Evolutionary conservation across 2,113 vertebrate genomes (phyloP), one percentile per base, ranked within the genome.

Genomic region (Micronycteris hirsuta): DNA sequence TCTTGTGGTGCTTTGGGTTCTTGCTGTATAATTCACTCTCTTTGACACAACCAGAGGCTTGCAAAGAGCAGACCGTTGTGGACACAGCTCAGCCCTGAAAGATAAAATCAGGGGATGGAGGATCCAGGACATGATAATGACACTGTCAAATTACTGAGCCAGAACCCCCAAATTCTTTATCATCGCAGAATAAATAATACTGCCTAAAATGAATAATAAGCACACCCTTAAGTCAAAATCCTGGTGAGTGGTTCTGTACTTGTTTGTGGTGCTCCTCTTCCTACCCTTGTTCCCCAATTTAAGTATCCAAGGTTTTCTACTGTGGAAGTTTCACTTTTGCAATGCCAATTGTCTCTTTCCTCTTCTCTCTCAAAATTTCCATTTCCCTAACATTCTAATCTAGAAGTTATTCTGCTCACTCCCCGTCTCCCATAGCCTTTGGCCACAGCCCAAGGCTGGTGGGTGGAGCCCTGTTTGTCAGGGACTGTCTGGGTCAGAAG

Each of bases 401-500:
- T 73, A 28, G 85, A 86, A 67, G 31, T 54, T 65, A 58, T 38
- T 95, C 52, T 89, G 94, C 65, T 54, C 7, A 45, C 22, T 77
- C 67, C 45, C 58, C 0, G 11, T 71, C 91, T 88, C 73, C 67
- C 83, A 88, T 89, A 71, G 47, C 47, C 26, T 41, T 49, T 93
- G 95, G 97, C 93, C 7, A 5, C 36, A 11, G 61, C 41, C 84
- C 15, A 26, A 71, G 63, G 33, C 74, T 63, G 56, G 94, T 84
- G 97, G 86, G 94, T 58, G 86, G 93, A 68, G 31, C 7, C 0
- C 61, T 38, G 14, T 67, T 90, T 58, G 94, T 94, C 94, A 90
- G 86, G 33, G 82, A 86, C 89, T 63, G 94, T 97, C 97, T 96
- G 96, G 95, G 89, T 96, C 95, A 89, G 82, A 74, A 74, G 94